Conservation (phyloP, 2,888 invertebrate genomes). For the Clunio marinus region DNA sequence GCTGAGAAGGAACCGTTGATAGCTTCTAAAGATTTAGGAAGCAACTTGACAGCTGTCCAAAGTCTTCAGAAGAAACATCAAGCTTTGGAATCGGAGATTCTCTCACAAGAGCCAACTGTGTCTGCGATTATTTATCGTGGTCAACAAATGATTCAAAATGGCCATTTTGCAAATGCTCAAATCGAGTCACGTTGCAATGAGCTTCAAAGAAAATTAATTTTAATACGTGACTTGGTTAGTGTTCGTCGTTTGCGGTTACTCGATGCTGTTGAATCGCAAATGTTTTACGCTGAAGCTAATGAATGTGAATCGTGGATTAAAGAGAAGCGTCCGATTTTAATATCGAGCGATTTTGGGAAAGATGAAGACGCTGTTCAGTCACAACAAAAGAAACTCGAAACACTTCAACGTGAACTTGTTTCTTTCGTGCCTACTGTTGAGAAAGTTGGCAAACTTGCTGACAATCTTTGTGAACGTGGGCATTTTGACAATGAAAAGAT, state of each 20-base stretch:
- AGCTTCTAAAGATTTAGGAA: slow-evolving; percentile 66
- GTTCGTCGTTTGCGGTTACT: slow-evolving; percentile 67
- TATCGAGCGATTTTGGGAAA: slow-evolving; percentile 76
- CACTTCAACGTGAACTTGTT: slow-evolving; percentile 73
- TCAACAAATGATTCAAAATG: slow-evolving; percentile 71
- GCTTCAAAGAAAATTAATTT: slow-evolving; percentile 64
- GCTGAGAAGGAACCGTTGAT: slow-evolving; percentile 68
- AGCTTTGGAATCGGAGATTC: slow-evolving; percentile 81
- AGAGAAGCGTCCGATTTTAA: slow-evolving; percentile 73
- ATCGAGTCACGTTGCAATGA: slow-evolving; percentile 65
- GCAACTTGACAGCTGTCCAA: slow-evolving; percentile 69
- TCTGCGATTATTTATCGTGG: slow-evolving; percentile 69
- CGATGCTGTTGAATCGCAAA: slow-evolving; percentile 79
- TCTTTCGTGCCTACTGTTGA: slow-evolving; percentile 70
- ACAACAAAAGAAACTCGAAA: slow-evolving; percentile 78
- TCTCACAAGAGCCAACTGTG: slow-evolving; percentile 79
- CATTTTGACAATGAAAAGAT: slow-evolving; percentile 80
- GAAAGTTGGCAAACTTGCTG: slow-evolving; percentile 64
- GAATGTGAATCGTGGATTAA: slow-evolving; percentile 92
- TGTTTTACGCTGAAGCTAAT: slow-evolving; percentile 81
- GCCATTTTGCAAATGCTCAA: slow-evolving; percentile 77
- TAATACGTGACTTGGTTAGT: slow-evolving; percentile 68
- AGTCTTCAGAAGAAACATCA: slow-evolving; percentile 91
- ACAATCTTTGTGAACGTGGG: slow-evolving; percentile 64
- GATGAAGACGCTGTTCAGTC: slow-evolving; percentile 89